Evolutionary conservation across 1,140 invertebrate genomes (phyloP), one percentile per base, ranked within the genome.

Genomic region (Drosophila bocki): DNA sequence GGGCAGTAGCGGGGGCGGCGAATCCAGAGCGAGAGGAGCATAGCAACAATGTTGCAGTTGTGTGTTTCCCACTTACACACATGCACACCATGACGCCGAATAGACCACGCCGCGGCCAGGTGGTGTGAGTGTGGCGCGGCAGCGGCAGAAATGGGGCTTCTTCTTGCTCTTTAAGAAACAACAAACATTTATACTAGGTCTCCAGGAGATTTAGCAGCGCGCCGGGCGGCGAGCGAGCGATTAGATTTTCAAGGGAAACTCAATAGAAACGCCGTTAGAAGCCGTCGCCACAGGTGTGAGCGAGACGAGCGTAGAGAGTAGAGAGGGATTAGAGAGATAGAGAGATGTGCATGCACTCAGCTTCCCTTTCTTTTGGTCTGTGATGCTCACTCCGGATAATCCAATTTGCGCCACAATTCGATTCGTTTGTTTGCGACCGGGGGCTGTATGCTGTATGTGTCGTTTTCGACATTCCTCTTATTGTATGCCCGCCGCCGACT

Each of bases 121-220:
- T 22, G 51, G 60, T 64, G 70, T 61, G 58, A 41, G 65, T 41
- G 58, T 41, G 41, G 58, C 48, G 39, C 48, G 41, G 33, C 53
- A 22, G 53, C 35, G 53, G 33, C 53, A 39, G 53, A 44, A 37
- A 60, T 41, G 86, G 86, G 81, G 82, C 86, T 90, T 90, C 85
- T 90, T 90, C 85, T 91, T 91, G 80, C 80, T 91, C 87, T 91
- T 91, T 91, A 91, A 91, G 82, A 91, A 83, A 86, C 88, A 91
- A 91, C 87, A 91, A 91, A 91, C 87, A 91, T 91, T 91, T 91
- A 75, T 91, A 91, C 87, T 88, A 91, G 87, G 87, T 88, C 71
- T 83, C 68, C 87, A 91, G 87, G 71, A 91, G 78, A 78, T 81
- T 77, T 84, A 91, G 87, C 86, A 90, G 81, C 85, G 74, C 79